Conservation (phyloP, 2,797 vertebrate species). For the Lycodopsis pacificus region DNA sequence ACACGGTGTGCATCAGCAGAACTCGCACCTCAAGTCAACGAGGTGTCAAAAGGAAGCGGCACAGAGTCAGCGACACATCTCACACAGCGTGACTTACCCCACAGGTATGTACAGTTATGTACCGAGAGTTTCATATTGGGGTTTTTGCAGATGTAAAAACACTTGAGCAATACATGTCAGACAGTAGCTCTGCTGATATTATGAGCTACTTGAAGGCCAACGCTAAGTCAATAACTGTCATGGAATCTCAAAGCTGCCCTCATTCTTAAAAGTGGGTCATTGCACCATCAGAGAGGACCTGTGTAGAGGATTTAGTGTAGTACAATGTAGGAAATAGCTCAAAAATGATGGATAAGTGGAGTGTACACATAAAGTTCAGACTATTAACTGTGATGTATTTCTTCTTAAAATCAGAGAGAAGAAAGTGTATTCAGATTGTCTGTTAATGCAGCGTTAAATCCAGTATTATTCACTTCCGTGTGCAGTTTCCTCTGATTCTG, state of each 20-base stretch:
- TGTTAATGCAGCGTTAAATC: background rate
- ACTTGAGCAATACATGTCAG: slow-evolving; percentile 35
- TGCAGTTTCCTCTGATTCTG: slow-evolving; percentile 5
- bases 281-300: slow-evolving; percentile 1
- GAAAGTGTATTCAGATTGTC: background rate
- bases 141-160: slow-evolving; percentile 41
- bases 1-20: slow-evolving; percentile 40
- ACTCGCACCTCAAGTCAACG: slow-evolving; percentile 35
- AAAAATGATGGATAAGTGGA: background rate
- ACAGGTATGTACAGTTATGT: background rate
- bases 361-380: background rate
- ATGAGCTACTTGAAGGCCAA: slow-evolving; percentile 11
- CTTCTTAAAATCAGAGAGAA: background rate
- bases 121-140: slow-evolving; percentile 18
- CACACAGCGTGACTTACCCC: slow-evolving; percentile 31
- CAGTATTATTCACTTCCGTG: background rate
- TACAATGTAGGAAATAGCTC: slow-evolving; percentile 10
- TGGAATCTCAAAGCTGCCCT: slow-evolving; percentile 17
- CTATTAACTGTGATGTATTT: background rate
- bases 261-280: slow-evolving; percentile 33
- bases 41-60: slow-evolving; percentile 45
- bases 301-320: slow-evolving; percentile 1
- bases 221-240: slow-evolving; percentile 37
- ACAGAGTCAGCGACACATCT: slow-evolving; percentile 35
- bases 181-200: slow-evolving; percentile 17